Evolutionary conservation across 2,797 vertebrate genomes (phyloP), one percentile per base, ranked within the genome.

Genomic region (Syngnathus acus): DNA sequence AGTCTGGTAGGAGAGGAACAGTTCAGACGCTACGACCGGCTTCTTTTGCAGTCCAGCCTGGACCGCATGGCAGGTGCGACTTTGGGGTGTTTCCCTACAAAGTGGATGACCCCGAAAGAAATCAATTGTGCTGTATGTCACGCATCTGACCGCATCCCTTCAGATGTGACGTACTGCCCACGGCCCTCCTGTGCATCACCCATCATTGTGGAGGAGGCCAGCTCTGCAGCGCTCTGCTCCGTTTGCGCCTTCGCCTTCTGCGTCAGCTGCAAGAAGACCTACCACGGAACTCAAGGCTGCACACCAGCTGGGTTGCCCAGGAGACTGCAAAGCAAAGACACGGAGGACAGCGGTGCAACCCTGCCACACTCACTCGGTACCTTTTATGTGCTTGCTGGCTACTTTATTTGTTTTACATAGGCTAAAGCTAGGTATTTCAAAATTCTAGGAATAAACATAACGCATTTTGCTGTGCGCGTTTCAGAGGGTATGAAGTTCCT

Each of bases 201-300:
- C 0, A 93, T 95, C 17, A 90, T 96, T 78, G 75, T 87, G 66
- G 95, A 96, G 23, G 87, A 89, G 0, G 90, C 86, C 53, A 80
- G 86, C 79, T 84, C 75, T n/a, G 92, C 91, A 78, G 94, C 83
- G 3, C 81, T 93, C 62, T 96, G 95, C 71, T 80, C 90, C 42
- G 81, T 82, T 59, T 96, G 95, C 72, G 66, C 83, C 79, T 94
- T 94, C 5, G 93, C 94, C n/a, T 96, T 97, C 75, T 96, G 95
- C 60, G 90, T 84, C 0, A 48, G 82, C 65, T 96, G 95, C 75
- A 92, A 67, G 45, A 90, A 89, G 87, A 92, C 90, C 0, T 95
- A 94, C 74, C 94, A 96, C 0, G 94, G 94, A 4, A 59, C 89
- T 26, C 87, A 85, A 0, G 77, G 81, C 0, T 97, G 94, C 72